Evolutionary conservation across 2,113 vertebrate species (phyloP).

Genomic region (Python bivittatus): DNA sequence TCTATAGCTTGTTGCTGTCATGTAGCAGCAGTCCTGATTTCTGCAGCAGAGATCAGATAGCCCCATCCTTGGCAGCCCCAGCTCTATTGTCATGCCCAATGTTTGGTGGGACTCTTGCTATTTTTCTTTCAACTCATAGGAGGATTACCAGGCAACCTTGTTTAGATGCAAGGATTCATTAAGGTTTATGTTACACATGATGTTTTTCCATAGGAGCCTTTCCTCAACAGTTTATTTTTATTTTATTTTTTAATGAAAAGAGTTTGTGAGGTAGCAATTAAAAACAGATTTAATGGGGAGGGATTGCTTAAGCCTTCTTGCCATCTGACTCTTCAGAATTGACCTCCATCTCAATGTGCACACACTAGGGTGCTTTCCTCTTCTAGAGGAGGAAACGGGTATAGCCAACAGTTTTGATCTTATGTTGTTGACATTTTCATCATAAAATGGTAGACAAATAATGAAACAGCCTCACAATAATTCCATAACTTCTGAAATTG

Average conservation of each 20-base stretch:
- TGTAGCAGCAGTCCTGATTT: background rate
- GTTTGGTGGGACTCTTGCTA: background rate
- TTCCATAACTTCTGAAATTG: constrained; percentile 55
- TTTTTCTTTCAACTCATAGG: background rate
- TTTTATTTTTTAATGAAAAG: background rate
- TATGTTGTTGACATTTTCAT: constrained; percentile 22
- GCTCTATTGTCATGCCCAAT: background rate
- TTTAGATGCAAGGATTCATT: background rate
- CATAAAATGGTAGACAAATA: constrained; percentile 29
- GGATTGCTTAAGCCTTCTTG: background rate
- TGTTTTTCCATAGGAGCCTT: background rate
- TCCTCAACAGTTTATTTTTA: background rate
- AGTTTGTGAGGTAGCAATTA: background rate
- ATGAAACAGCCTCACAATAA: constrained; percentile 49
- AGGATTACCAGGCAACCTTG: background rate
- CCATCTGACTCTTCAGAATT: background rate
- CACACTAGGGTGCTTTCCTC: background rate
- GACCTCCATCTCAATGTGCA: background rate
- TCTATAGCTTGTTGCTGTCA: background rate
- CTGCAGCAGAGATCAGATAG: background rate
- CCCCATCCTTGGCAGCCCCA: background rate
- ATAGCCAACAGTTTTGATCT: background rate
- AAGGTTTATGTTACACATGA: background rate
- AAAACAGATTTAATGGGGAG: background rate
- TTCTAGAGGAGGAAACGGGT: background rate